Percentiles rank a stretch among this genome's conserved stretches.
phyloP scores from a whole-genome alignment of 53 echinoderm and acorn worm genomes.

The Holothuria scabra region DNA sequence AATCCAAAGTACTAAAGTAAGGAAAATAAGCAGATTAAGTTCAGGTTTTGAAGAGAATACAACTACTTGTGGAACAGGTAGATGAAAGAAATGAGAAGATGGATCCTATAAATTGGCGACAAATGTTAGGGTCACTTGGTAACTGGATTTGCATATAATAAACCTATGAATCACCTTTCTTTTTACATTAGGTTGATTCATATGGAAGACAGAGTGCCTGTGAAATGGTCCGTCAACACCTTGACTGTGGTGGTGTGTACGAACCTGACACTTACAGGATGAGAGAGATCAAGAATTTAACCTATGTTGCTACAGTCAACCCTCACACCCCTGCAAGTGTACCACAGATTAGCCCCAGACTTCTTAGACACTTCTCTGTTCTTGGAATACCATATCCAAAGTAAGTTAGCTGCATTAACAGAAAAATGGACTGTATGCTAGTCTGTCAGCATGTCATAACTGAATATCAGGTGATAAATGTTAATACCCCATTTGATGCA shows the following conservation, averaged over 20 bases:
- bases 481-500: too few relatives aligned
- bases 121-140: too few relatives aligned
- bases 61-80: too few relatives aligned
- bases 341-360: constrained; percentile 67
- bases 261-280: constrained; percentile 88
- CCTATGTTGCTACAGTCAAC: constrained; percentile 91
- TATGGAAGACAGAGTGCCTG: constrained; percentile 85
- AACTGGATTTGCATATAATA: neutral
- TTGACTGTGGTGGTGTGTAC: constrained; percentile 93
- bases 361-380: constrained; percentile 78
- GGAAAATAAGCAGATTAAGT: too few relatives aligned
- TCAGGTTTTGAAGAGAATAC: too few relatives aligned
- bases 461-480: too few relatives aligned
- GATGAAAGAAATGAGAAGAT: too few relatives aligned
- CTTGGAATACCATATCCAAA: constrained; percentile 80
- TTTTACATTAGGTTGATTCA: constrained; percentile 64
- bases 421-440: too few relatives aligned
- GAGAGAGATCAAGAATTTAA: constrained; percentile 94
- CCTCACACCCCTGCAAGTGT: constrained; percentile 84
- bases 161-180: neutral
- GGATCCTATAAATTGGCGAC: too few relatives aligned
- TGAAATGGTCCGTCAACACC: constrained; percentile 96
- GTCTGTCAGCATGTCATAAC: too few relatives aligned
- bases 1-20: too few relatives aligned
- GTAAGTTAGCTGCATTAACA: constrained; percentile 32